Evolutionary conservation across 2,888 invertebrate genomes (phyloP).

Genomic region (Dromius quadrimaculatus): DNA sequence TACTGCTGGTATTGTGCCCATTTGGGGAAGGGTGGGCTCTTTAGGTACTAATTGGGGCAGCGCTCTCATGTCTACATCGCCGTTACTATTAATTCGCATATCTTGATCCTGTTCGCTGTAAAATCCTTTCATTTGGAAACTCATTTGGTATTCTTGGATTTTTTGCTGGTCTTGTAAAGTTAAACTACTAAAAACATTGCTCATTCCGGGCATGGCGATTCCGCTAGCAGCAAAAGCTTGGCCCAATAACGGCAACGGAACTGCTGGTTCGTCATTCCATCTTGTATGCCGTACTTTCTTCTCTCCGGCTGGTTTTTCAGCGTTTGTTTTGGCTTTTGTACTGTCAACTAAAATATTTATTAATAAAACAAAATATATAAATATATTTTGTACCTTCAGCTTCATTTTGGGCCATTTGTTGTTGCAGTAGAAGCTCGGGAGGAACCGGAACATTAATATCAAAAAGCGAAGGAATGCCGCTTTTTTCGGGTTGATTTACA

Average conservation of each 20-base stretch:
- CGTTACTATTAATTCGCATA: constrained; percentile 65
- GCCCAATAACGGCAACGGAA: constrained; percentile 23
- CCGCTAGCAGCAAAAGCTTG: constrained; percentile 22
- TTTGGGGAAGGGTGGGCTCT: constrained; percentile 25
- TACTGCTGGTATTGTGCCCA: constrained; percentile 12
- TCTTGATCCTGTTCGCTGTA: constrained; percentile 63
- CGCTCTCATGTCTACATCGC: constrained; percentile 66
- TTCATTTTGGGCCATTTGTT: constrained; percentile 36
- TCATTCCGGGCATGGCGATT: constrained; percentile 16
- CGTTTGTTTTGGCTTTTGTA: constrained; percentile 1
- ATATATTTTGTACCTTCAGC: constrained; percentile 24
- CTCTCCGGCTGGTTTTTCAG: constrained; percentile 56
- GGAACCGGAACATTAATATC: constrained; percentile 63
- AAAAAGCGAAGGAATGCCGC: constrained; percentile 63
- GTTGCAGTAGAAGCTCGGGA: constrained; percentile 59
- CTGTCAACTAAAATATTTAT: not conserved
- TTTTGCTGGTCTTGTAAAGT: constrained; percentile 54
- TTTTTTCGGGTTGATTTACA: constrained; percentile 55
- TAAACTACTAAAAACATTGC: constrained; percentile 48
- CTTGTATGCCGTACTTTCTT: constrained; percentile 61
- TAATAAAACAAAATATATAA: not conserved
- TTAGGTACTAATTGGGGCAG: constrained; percentile 58
- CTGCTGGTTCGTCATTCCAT: constrained; percentile 62
- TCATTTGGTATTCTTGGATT: constrained; percentile 52
- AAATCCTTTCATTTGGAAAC: constrained; percentile 60